phyloP scores from a whole-genome alignment of 2,888 invertebrate species.

The Branchinecta sandiegonensis region DNA sequence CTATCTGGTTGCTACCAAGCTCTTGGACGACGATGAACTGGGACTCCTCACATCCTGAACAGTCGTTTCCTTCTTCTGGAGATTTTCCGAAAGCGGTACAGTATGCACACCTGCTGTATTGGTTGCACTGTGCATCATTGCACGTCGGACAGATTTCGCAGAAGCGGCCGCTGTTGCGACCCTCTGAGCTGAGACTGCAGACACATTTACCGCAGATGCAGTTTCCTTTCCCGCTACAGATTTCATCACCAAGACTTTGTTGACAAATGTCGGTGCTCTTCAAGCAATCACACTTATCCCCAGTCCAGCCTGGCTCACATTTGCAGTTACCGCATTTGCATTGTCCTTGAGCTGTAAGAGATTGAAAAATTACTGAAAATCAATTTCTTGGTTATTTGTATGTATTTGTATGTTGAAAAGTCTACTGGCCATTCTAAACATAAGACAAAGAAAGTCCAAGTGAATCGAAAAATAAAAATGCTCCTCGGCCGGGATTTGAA shows the following conservation, averaged over 20 bases:
- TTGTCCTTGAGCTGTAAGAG: slow-evolving; percentile 13
- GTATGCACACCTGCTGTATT: neutral
- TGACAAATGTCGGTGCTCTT: neutral
- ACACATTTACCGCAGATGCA: neutral
- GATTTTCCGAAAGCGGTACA: neutral
- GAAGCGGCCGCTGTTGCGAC: neutral
- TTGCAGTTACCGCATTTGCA: slow-evolving; percentile 2
- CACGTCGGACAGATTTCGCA: neutral
- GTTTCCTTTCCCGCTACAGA: neutral
- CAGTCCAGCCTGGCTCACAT: slow-evolving; percentile 1
- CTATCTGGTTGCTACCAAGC: neutral
- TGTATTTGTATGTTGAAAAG: too few species aligned
- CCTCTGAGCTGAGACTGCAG: neutral
- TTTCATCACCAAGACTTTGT: neutral
- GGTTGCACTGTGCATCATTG: neutral
- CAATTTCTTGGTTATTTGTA: too few species aligned
- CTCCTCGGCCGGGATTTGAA: too few species aligned
- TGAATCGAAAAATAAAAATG: too few species aligned
- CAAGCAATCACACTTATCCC: neutral
- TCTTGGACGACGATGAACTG: neutral
- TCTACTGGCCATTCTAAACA: too few species aligned
- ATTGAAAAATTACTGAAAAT: too few species aligned
- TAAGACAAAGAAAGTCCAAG: too few species aligned
- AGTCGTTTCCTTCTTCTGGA: neutral
- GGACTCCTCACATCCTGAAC: neutral